Percentiles rank a stretch among this genome's conserved stretches.
Evolutionary conservation across 1,140 invertebrate genomes (phyloP).

Genomic region (Pseudomyrmex cubaensis): DNA sequence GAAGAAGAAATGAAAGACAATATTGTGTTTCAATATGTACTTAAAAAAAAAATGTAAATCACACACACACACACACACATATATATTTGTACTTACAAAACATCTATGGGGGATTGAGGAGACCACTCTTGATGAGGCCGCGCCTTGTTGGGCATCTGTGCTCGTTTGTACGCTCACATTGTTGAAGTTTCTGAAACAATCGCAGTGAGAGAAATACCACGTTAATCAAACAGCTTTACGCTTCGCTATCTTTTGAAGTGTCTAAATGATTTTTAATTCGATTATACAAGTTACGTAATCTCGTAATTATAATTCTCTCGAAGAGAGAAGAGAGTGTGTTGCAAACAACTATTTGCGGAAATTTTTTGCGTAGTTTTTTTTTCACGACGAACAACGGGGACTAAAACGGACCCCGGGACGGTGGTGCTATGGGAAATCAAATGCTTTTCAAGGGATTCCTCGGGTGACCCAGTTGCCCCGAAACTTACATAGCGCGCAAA

Average conservation of each 20-base stretch:
- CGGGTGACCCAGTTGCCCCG: slow-evolving; percentile 10
- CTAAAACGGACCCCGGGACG: neutral
- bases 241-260: too few relatives aligned
- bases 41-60: too few relatives aligned
- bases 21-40: too few relatives aligned
- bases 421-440: slow-evolving; percentile 56
- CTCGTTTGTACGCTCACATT: slow-evolving; percentile 74
- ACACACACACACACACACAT: too few relatives aligned
- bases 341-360: too few relatives aligned
- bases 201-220: neutral
- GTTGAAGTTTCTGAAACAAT: slow-evolving; percentile 68
- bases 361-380: neutral
- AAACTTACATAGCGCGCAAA: slow-evolving; percentile 37
- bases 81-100: slow-evolving; percentile 77
- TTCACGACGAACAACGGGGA: neutral
- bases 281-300: too few relatives aligned
- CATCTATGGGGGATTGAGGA: slow-evolving; percentile 81
- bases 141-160: slow-evolving; percentile 79
- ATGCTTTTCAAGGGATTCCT: slow-evolving; percentile 41
- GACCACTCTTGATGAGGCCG: slow-evolving; percentile 82
- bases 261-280: too few relatives aligned
- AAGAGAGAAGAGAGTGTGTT: too few relatives aligned
- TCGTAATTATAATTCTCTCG: too few relatives aligned
- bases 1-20: neutral
- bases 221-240: too few relatives aligned